Evolutionary conservation across 2,113 vertebrate genomes (phyloP).

Genomic region (Saguinus imperator): DNA sequence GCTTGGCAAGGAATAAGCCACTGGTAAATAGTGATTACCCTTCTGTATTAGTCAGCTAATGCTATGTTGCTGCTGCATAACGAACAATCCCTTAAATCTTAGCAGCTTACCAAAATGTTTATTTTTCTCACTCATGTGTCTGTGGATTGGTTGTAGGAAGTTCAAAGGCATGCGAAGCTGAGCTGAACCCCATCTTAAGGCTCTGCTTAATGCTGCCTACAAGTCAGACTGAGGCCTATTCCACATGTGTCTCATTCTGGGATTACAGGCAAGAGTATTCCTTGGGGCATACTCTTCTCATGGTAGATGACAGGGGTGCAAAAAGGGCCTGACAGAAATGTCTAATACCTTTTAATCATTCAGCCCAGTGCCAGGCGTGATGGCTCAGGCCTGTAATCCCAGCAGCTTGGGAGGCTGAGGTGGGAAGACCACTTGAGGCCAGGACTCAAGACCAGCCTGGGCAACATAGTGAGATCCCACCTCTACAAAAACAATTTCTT

Average conservation of each 20-base stretch:
- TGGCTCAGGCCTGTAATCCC: too few relatives aligned
- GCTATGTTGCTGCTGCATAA: not conserved
- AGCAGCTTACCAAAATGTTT: not conserved
- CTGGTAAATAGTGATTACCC: not conserved
- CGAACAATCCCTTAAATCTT: not conserved
- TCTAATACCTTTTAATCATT: not conserved
- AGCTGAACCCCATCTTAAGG: too few relatives aligned
- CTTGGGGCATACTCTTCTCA: not conserved
- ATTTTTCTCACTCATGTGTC: not conserved
- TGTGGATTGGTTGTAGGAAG: not conserved
- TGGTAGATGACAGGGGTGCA: not conserved
- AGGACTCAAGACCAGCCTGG: too few relatives aligned
- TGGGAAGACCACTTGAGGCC: too few relatives aligned
- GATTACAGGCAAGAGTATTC: too few relatives aligned
- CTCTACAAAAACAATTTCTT: too few relatives aligned
- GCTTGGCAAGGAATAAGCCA: conserved; percentile 29
- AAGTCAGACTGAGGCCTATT: not conserved
- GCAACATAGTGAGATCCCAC: too few relatives aligned
- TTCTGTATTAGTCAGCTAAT: not conserved
- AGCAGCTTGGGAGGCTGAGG: too few relatives aligned
- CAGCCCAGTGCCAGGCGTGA: not conserved
- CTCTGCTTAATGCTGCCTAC: not conserved
- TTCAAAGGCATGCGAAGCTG: too few relatives aligned
- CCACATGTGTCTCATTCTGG: not conserved
- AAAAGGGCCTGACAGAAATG: not conserved